Percentiles rank a stretch among this genome's conserved stretches.
phyloP scores from a whole-genome alignment of 2,797 vertebrate genomes.

The Cossypha heuglini region DNA sequence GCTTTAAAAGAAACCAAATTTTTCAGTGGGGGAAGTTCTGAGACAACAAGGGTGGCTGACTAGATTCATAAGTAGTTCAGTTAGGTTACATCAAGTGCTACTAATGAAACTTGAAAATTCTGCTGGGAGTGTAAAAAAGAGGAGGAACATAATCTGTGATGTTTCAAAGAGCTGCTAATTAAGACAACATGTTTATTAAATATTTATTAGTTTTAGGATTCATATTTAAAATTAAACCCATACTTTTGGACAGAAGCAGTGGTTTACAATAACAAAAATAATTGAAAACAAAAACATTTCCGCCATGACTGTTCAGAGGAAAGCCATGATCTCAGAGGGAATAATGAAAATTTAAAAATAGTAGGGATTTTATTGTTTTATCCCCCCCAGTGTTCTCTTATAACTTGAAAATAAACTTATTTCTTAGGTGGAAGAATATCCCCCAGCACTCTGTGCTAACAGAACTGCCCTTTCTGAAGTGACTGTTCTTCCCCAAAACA shows the following conservation, averaged over 20 bases:
- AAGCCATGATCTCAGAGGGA: not conserved
- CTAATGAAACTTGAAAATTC: constrained; percentile 57
- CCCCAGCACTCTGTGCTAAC: not conserved
- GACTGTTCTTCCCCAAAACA: not conserved
- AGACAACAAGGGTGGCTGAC: constrained; percentile 30
- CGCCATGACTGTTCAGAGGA: not conserved
- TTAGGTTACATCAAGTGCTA: constrained; percentile 45
- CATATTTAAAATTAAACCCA: constrained; percentile 11
- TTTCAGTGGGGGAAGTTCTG: constrained; percentile 53
- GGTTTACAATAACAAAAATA: not conserved
- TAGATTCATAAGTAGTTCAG: constrained; percentile 43
- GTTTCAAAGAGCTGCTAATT: constrained; percentile 61
- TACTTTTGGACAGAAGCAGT: not conserved
- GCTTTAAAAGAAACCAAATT: constrained; percentile 30
- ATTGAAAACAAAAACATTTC: not conserved
- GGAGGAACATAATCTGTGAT: constrained; percentile 15
- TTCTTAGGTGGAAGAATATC: not conserved
- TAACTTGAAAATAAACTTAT: not conserved
- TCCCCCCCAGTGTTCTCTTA: not conserved
- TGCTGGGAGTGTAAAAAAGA: constrained; percentile 45
- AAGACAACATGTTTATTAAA: constrained; percentile 64
- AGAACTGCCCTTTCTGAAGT: not conserved
- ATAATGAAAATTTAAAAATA: not conserved
- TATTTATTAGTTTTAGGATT: constrained; percentile 49
- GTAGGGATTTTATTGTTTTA: not conserved